Conservation (phyloP, 2,888 invertebrate genomes). For the Alentia gelatinosa region DNA sequence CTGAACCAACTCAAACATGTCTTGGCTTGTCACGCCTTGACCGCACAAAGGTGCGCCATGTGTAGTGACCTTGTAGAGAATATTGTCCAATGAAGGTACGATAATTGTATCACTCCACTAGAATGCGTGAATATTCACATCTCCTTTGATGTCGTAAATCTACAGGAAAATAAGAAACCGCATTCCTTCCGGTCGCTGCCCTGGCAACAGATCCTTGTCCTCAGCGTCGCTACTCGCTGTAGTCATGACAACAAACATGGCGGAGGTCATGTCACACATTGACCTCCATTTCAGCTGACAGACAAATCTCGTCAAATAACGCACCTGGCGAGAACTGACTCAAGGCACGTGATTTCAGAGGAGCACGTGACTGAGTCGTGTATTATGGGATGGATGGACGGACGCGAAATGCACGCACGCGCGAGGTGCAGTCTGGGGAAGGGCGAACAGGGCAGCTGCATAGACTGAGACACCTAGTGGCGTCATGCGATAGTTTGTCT, state of each 20-base stretch:
- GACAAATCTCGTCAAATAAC: not conserved
- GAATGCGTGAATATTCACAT: too few relatives aligned
- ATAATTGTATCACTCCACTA: too few relatives aligned
- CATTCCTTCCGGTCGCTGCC: not conserved
- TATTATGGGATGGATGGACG: not conserved
- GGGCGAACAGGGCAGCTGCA: not conserved
- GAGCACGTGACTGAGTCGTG: not conserved
- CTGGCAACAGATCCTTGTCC: not conserved
- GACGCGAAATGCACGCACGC: not conserved
- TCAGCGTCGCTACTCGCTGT: not conserved
- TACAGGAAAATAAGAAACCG: too few relatives aligned
- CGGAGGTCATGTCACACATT: not conserved
- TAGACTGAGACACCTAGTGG: not conserved
- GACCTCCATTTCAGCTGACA: not conserved
- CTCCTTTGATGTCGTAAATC: too few relatives aligned
- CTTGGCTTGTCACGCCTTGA: too few relatives aligned
- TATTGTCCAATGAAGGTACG: too few relatives aligned
- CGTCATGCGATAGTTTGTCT: not conserved
- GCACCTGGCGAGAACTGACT: not conserved
- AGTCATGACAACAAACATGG: conserved; percentile 6
- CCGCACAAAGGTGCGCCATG: too few relatives aligned
- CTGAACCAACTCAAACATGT: too few relatives aligned
- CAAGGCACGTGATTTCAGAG: not conserved
- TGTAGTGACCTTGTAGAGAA: too few relatives aligned
- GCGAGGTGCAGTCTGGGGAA: not conserved